Percentiles rank a stretch among this genome's conserved stretches.
Evolutionary conservation across 2,797 vertebrate genomes (phyloP).

Genomic region (Nothura maculosa): DNA sequence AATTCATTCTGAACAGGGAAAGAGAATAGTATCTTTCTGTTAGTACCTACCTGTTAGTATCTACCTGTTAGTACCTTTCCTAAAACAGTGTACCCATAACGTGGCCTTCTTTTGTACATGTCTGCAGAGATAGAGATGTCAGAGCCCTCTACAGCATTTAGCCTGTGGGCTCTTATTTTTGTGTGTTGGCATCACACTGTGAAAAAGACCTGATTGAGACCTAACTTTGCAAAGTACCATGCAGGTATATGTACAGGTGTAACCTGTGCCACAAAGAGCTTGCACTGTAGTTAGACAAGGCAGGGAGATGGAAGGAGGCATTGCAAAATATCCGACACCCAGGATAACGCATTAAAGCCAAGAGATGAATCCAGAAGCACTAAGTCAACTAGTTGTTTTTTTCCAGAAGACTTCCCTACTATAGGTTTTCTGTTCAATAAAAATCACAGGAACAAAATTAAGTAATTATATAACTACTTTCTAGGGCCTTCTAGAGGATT

Average conservation of each 20-base stretch:
- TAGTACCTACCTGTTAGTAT: background rate
- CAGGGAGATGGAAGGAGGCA: background rate
- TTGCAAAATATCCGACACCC: background rate
- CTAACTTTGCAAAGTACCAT: background rate
- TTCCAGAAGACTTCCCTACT: background rate
- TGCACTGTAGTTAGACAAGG: background rate
- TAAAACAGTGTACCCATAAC: background rate
- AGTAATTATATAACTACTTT: background rate
- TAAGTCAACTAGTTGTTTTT: background rate
- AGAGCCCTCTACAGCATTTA: background rate
- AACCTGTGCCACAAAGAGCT: background rate
- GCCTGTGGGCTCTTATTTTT: background rate
- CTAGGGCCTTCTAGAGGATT: background rate
- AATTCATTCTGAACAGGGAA: background rate
- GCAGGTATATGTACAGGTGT: fast-evolving
- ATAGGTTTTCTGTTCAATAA: background rate
- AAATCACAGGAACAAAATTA: background rate
- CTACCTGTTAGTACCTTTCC: background rate
- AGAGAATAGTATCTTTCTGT: background rate
- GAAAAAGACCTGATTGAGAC: background rate
- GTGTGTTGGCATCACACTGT: background rate
- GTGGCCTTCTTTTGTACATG: fast-evolving
- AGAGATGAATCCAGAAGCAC: background rate
- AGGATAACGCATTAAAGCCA: background rate
- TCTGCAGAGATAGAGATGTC: background rate